Conservation (phyloP, 2,888 invertebrate genomes). For the Nezara viridula region DNA sequence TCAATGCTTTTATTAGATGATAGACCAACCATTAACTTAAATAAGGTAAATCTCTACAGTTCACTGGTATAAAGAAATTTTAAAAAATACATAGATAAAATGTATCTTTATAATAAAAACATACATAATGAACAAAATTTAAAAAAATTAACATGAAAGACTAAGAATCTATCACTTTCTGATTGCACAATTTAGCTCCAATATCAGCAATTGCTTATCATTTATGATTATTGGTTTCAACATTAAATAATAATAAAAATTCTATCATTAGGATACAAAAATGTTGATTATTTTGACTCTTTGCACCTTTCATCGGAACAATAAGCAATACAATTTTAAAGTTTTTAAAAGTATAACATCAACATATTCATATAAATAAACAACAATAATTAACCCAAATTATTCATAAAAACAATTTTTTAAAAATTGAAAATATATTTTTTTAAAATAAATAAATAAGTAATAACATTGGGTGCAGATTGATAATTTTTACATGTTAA, state of each 20-base stretch:
- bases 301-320: neutral
- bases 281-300: neutral
- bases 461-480: neutral
- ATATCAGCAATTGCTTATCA: neutral
- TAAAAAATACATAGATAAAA: neutral
- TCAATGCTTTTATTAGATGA: neutral
- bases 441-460: neutral
- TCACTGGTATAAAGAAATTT: neutral
- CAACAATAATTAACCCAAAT: neutral
- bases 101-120: neutral
- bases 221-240: neutral
- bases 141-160: neutral
- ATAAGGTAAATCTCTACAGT: neutral
- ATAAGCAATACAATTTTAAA: neutral
- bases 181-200: neutral
- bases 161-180: neutral
- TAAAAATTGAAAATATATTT: neutral
- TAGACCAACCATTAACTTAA: neutral
- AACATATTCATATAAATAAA: neutral
- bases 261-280: neutral
- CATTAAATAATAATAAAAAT: neutral
- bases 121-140: neutral
- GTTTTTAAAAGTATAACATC: neutral
- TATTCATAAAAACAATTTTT: neutral
- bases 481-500: neutral